Evolutionary conservation across 2,888 invertebrate genomes (phyloP).

Genomic region (Leucophora obtusa): DNA sequence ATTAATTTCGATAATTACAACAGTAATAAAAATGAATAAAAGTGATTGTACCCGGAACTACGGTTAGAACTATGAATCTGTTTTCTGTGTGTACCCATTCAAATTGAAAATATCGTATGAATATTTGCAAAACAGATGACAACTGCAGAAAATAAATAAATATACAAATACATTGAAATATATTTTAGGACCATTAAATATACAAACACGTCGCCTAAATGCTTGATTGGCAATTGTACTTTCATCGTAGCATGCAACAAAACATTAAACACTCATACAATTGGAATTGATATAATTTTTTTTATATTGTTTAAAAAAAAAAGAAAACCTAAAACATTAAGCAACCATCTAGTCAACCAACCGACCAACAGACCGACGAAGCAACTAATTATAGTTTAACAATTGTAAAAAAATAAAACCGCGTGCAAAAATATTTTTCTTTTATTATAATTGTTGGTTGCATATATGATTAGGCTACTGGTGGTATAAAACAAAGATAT

Average conservation of each 20-base stretch:
- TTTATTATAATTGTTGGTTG: conserved; percentile 5
- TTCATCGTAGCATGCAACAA: conserved; percentile 62
- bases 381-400: conserved; percentile 56
- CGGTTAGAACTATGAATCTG: too few relatives aligned
- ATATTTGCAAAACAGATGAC: neutral
- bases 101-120: too few relatives aligned
- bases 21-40: too few relatives aligned
- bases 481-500: neutral
- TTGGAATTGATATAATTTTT: conserved; percentile 23
- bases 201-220: conserved; percentile 61
- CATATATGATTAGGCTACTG: conserved; percentile 1
- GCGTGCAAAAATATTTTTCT: conserved; percentile 41
- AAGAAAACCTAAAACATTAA: conserved; percentile 35
- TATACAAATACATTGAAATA: conserved; percentile 16
- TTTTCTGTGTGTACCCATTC: too few relatives aligned
- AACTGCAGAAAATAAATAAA: neutral
- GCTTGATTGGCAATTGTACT: conserved; percentile 66
- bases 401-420: conserved; percentile 36
- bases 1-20: too few relatives aligned
- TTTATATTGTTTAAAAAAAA: too few relatives aligned
- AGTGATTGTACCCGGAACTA: too few relatives aligned
- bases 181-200: conserved; percentile 46
- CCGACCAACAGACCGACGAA: neutral
- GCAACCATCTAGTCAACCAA: conserved; percentile 2
- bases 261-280: conserved; percentile 39